Evolutionary conservation across 2,113 vertebrate species (phyloP).

Genomic region (Sebastes fasciatus): DNA sequence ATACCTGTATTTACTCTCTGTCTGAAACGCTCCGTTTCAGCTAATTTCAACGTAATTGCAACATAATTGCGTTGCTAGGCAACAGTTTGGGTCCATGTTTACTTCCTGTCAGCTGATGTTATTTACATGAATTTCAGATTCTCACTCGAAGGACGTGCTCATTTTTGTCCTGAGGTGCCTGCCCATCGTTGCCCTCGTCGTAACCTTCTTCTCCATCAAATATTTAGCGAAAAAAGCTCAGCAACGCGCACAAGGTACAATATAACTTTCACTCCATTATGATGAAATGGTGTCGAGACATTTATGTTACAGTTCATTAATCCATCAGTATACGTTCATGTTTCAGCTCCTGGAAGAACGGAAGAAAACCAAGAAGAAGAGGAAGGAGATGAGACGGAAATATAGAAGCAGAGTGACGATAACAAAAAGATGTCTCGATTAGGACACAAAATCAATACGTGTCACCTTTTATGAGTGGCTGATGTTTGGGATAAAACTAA

Average conservation of each 20-base stretch:
- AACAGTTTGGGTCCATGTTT: too few relatives aligned
- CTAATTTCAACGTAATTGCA: too few relatives aligned
- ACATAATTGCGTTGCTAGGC: too few relatives aligned
- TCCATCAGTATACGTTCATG: background rate
- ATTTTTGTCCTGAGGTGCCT: constrained; percentile 29
- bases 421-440: background rate
- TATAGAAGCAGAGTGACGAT: background rate
- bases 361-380: background rate
- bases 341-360: background rate
- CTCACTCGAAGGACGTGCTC: fast-evolving
- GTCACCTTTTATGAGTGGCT: background rate
- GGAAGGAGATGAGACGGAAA: background rate
- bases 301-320: background rate
- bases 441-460: background rate
- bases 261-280: background rate
- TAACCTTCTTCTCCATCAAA: constrained; percentile 13
- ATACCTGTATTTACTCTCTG: too few relatives aligned
- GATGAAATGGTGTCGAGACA: too few relatives aligned
- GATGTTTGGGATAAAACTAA: background rate
- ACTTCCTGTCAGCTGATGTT: too few relatives aligned
- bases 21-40: too few relatives aligned
- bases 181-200: constrained; percentile 2
- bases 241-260: constrained; percentile 7
- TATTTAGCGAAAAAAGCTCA: background rate
- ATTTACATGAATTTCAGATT: constrained; percentile 14